A percentile compares a stretch with the other conserved stretches of the same genome.
Conservation (phyloP, 1,140 invertebrate genomes). For the Colletes latitarsis region DNA sequence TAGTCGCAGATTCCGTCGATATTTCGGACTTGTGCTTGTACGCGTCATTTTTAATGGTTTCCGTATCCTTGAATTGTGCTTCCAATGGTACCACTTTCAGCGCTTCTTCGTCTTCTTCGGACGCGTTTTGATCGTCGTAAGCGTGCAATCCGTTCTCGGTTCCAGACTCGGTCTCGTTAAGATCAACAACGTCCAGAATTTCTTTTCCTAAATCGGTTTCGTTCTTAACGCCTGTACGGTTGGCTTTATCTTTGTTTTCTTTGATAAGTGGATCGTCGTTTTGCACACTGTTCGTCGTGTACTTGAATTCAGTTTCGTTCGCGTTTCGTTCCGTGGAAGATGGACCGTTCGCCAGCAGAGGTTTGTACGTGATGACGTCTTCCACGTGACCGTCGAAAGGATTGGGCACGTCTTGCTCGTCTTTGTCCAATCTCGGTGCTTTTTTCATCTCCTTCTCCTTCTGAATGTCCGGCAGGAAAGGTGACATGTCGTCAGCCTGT, state of each 20-base stretch:
- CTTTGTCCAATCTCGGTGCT: slow-evolving; percentile 76
- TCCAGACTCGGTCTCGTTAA: slow-evolving; percentile 26
- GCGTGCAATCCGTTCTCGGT: background rate
- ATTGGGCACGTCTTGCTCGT: slow-evolving; percentile 76
- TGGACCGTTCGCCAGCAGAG: slow-evolving; percentile 22
- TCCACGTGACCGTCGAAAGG: slow-evolving; percentile 74
- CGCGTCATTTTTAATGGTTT: slow-evolving; percentile 9
- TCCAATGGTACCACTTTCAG: slow-evolving; percentile 55
- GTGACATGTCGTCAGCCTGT: slow-evolving; percentile 82
- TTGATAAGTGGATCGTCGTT: background rate
- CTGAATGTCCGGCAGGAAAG: slow-evolving; percentile 83
- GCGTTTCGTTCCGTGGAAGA: background rate
- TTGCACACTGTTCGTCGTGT: slow-evolving; percentile 43
- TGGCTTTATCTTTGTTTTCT: background rate
- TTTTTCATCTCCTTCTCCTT: slow-evolving; percentile 73
- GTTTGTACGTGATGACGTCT: slow-evolving; percentile 66
- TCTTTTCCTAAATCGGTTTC: background rate
- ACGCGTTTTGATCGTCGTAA: background rate
- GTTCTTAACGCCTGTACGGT: background rate
- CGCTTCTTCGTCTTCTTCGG: slow-evolving; percentile 34
- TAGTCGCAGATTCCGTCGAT: background rate
- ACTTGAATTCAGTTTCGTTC: slow-evolving; percentile 47
- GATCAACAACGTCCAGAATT: background rate
- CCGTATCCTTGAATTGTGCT: slow-evolving; percentile 16
- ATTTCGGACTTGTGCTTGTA: slow-evolving; percentile 19